Base-by-base conservation (phyloP, 2,888 invertebrate genomes). In the Andrena minutula region DNA sequence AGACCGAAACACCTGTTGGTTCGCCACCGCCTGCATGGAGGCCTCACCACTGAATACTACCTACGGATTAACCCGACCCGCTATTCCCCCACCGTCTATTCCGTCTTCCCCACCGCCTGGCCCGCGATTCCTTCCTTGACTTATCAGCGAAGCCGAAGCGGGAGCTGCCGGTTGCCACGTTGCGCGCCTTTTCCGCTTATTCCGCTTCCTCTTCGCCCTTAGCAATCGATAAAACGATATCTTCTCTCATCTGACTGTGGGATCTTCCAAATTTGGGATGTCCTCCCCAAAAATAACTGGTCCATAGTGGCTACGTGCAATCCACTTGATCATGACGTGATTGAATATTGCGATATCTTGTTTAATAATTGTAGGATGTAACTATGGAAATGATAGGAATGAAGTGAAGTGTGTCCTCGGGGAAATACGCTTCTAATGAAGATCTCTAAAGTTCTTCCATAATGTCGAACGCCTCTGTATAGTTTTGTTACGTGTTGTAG, bases 1-100 rank as follows among this genome's bases (percentile, higher is more conserved):
- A 81, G 66, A 72, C 64, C 75, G 49, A 72, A 87, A 91, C 91
- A 92, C 91, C 91, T 92, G 91, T 92, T 91, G 88, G 89, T 75
- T 85, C 87, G 86, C 90, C 68, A 90, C 90, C 87, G 86, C 86
- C 89, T 88, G 89, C 87, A 86, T 89, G 66, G 88, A 90, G 90
- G 89, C 90, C 89, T 88, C 86, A 89, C 88, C 84, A 89, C 89
- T 91, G 87, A 88, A 85, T 84, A 89, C 89, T 88, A 86, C 82
- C 79, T 83, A 86, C 86, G 61, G 86, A 88, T 86, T 83, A 86
- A 79, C 83, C 58, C 65, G 74, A 89, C 74, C 84, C 89, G 89
- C 88, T 87, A 88, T 80, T 82, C 87, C 86, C 83, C 88, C 88
- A 87, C 88, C 82, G 60, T 75, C 26, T 56, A 47, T 51, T 80